Percentiles rank a stretch among this genome's conserved stretches.
Conservation (phyloP, 1,140 invertebrate genomes). For the Ladona fulva region DNA sequence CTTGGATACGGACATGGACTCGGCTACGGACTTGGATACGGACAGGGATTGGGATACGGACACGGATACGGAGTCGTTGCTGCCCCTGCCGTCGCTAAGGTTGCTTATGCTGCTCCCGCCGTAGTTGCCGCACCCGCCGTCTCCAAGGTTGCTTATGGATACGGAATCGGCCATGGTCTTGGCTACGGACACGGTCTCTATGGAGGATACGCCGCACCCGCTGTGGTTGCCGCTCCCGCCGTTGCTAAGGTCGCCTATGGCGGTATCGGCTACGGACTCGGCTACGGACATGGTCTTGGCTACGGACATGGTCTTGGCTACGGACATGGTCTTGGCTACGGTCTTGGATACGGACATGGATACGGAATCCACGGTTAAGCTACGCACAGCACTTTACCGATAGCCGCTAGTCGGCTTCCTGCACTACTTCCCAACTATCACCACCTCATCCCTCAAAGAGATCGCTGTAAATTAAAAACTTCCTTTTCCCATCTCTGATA, state of each 20-base stretch:
- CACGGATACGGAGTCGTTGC: neutral
- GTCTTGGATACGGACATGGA: neutral
- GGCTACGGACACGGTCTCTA: slow-evolving; percentile 13
- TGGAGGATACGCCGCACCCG: slow-evolving; percentile 19
- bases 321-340: neutral
- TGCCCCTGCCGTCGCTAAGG: neutral
- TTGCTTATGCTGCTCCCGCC: slow-evolving; percentile 20
- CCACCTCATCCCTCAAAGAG: neutral
- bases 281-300: neutral
- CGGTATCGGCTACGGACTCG: neutral
- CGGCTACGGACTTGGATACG: slow-evolving; percentile 11
- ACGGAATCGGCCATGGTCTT: slow-evolving; percentile 15
- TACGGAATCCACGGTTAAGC: neutral
- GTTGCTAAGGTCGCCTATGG: slow-evolving; percentile 19
- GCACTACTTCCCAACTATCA: neutral
- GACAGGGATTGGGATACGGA: slow-evolving; percentile 12
- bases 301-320: neutral
- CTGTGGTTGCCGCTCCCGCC: neutral
- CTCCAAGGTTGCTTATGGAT: slow-evolving; percentile 18
- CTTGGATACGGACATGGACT: neutral
- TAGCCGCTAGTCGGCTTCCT: neutral
- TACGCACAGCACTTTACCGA: neutral
- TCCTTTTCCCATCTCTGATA: neutral
- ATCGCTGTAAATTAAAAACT: neutral
- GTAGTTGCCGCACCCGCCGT: slow-evolving; percentile 19